Percentiles rank a stretch among this genome's conserved stretches.
Evolutionary conservation across 2,888 invertebrate genomes (phyloP).

Genomic region (Malachius bipustulatus): DNA sequence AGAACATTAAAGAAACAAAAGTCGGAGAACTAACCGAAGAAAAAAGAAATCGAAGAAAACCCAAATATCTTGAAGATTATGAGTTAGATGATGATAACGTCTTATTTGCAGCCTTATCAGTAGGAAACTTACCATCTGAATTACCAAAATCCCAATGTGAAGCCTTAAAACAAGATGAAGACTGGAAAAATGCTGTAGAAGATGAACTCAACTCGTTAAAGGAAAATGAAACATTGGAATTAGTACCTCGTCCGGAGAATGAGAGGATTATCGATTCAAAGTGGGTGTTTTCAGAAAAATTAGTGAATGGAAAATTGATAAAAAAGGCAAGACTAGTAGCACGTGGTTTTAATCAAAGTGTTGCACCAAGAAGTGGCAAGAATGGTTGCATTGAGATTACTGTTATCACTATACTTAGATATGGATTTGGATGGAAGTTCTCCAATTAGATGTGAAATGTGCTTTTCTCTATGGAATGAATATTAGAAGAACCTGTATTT

Average conservation of each 20-base stretch:
- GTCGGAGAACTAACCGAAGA: conserved; percentile 10
- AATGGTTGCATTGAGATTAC: conserved; percentile 6
- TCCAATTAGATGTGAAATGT: not conserved
- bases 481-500: conserved; percentile 10
- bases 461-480: conserved; percentile 6
- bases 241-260: conserved; percentile 14
- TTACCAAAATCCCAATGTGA: conserved; percentile 15
- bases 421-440: not conserved
- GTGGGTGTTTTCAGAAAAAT: conserved; percentile 18
- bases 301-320: conserved; percentile 12
- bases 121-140: conserved; percentile 13
- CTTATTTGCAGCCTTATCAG: conserved; percentile 11
- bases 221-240: too few relatives aligned
- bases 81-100: conserved; percentile 11
- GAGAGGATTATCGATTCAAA: conserved; percentile 17
- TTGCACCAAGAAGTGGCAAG: too few relatives aligned
- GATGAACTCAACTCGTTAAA: conserved; percentile 17
- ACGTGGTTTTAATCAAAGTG: conserved; percentile 20
- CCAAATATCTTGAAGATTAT: conserved; percentile 13
- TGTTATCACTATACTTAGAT: conserved; percentile 7
- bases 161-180: too few relatives aligned
- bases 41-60: conserved; percentile 11
- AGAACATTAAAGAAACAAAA: too few relatives aligned
- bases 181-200: conserved; percentile 17
- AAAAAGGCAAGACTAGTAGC: conserved; percentile 20